Percentiles rank a stretch among this genome's conserved stretches.
Evolutionary conservation across 2,888 invertebrate genomes (phyloP).

Genomic region (Euspilapteryx auroguttella): DNA sequence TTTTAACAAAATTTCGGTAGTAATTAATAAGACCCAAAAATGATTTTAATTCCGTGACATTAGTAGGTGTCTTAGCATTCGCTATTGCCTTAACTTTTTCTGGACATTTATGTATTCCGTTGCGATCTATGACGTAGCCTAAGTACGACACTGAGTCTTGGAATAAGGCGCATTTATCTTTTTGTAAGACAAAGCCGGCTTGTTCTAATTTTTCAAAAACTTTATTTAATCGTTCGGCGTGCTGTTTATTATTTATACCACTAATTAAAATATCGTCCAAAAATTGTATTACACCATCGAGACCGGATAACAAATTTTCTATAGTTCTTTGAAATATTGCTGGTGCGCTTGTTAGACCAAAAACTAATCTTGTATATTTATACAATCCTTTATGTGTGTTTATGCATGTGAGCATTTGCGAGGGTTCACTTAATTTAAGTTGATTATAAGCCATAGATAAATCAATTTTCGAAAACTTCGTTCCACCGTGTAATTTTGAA

Average conservation of each 20-base stretch:
- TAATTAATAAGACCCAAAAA: slow-evolving; percentile 1
- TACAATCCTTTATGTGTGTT: background rate
- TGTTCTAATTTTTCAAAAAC: slow-evolving; percentile 8
- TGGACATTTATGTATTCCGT: slow-evolving; percentile 5
- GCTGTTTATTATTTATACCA: background rate
- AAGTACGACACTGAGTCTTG: slow-evolving; percentile 3
- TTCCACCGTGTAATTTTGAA: background rate
- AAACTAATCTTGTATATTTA: background rate
- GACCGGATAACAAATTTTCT: background rate
- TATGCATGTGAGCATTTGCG: background rate
- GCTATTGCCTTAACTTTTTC: no score
- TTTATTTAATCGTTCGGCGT: slow-evolving; percentile 5
- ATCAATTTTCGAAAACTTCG: background rate
- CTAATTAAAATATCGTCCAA: background rate
- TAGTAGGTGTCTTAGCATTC: slow-evolving; percentile 1
- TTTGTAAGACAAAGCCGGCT: background rate
- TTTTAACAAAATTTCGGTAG: background rate
- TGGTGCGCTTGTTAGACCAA: background rate
- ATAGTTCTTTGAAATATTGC: background rate
- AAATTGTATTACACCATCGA: background rate
- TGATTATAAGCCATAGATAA: background rate
- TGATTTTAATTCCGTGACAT: slow-evolving; percentile 1
- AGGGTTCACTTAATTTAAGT: background rate
- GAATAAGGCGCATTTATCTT: slow-evolving; percentile 2
- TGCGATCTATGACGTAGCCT: slow-evolving; percentile 3